Evolutionary conservation across 2,888 invertebrate species (phyloP).

Genomic region (Chloroclysta siterata): DNA sequence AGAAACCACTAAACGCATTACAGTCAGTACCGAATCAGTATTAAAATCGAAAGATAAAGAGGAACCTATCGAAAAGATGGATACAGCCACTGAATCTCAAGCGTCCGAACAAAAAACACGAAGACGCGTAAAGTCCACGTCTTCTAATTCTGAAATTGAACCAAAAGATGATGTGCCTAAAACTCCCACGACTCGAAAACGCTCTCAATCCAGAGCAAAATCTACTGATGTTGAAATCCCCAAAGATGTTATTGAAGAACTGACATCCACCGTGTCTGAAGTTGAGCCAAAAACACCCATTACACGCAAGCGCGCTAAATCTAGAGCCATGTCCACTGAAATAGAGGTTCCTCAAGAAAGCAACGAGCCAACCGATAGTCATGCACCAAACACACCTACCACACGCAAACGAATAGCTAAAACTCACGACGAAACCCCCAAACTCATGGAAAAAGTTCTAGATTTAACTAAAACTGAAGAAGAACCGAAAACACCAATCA

Average conservation of each 20-base stretch:
- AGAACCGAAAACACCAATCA: constrained; percentile 58
- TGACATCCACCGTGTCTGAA: not conserved
- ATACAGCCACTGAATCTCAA: constrained; percentile 11
- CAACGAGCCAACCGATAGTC: constrained; percentile 45
- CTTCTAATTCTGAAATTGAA: constrained; percentile 45
- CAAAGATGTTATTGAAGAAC: constrained; percentile 15
- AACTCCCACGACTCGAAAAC: constrained; percentile 35
- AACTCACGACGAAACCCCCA: constrained; percentile 43
- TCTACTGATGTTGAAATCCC: constrained; percentile 17
- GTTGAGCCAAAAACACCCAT: constrained; percentile 47
- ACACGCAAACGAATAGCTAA: constrained; percentile 62
- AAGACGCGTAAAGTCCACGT: constrained; percentile 53
- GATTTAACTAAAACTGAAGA: constrained; percentile 32
- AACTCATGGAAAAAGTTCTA: constrained; percentile 8
- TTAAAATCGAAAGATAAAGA: not conserved
- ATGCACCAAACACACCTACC: constrained; percentile 56
- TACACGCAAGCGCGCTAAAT: constrained; percentile 65
- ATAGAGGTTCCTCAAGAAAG: constrained; percentile 49
- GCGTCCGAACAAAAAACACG: constrained; percentile 28
- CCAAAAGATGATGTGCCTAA: constrained; percentile 23
- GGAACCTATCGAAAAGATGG: constrained; percentile 11
- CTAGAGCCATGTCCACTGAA: constrained; percentile 21
- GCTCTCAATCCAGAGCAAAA: constrained; percentile 32
- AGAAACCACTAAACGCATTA: not conserved
- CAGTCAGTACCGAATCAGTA: not conserved